These are phyloP conservation scores for Pseudomugil tenellus DNA, from an alignment of 2,797 vertebrate species.

Conservation along the genomic window DNA sequence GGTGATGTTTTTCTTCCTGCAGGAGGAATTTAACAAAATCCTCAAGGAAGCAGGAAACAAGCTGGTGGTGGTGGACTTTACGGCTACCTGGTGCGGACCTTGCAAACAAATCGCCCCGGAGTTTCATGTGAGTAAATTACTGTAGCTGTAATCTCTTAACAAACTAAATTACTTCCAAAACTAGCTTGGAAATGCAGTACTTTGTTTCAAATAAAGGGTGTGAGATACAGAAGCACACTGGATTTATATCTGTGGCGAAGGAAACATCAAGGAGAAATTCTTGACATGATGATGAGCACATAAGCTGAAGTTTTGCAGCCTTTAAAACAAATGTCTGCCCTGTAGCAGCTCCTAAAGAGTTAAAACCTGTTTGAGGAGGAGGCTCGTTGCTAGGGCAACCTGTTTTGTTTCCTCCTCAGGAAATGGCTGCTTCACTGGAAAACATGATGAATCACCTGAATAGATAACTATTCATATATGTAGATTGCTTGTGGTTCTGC, in stretches of 20 bases:
- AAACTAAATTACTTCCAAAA: background rate
- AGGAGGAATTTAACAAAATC: slow-evolving; percentile 78
- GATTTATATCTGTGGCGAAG: background rate
- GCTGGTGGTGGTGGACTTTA: slow-evolving; percentile 91
- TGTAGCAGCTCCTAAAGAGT: background rate
- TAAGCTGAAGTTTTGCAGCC: background rate
- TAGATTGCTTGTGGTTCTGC: background rate
- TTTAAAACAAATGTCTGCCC: background rate
- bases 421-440: background rate
- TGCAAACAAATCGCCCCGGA: slow-evolving; percentile 86
- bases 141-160: background rate
- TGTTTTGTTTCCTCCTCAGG: background rate
- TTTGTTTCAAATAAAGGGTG: background rate
- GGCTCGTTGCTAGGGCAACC: slow-evolving; percentile 19
- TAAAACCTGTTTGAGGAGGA: background rate
- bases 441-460: background rate
- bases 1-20: background rate
- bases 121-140: slow-evolving; percentile 78
- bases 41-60: slow-evolving; percentile 78
- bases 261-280: no score
- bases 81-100: slow-evolving; percentile 90
- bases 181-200: background rate
- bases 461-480: background rate
- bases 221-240: background rate
- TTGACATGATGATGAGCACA: no score